Evolutionary conservation across 2,797 vertebrate species (phyloP), one percentile per base, ranked within the genome.

Genomic region (Sternarchorhynchus goeldii): DNA sequence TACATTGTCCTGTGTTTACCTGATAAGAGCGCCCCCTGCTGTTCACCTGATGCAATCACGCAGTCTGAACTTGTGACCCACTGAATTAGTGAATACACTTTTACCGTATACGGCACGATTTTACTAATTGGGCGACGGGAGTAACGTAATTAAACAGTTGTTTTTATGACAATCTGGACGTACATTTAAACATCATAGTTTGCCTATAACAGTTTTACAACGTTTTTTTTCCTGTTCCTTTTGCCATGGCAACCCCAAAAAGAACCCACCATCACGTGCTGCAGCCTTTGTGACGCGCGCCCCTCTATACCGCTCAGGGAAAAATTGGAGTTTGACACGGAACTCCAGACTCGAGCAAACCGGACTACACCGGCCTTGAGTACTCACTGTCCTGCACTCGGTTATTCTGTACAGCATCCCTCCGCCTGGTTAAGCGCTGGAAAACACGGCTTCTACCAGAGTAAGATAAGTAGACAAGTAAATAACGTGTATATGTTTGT

Each of bases 341-440:
- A 12, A 12, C 45, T 50, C 1, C 45, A 73, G 77, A 85, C 81
- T 86, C 82, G 84, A 73, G 77, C 75, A 83, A 92, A 90, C 90
- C 88, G 75, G 90, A 88, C 86, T 72, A 85, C 65, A 4, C 89
- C 81, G 79, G 90, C 83, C 79, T 84, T 12, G 76, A 77, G n/a
- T 8, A 60, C 53, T 31, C 17, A 39, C n/a, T 34, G 45, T 45
- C 6, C 32, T 57, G 50, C 6, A 55, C 18, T 6, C 29, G 18
- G 29, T 56, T 50, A n/a, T 20, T 12, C 25, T 70, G 68, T 16
- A 14, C 12, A n/a, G 18, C 10, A 36, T 71, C 32, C 10, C 14
- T 5, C 7, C 6, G 25, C 4, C 50, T 57, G 31, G 68, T 57
- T 3, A 70, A 70, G 55, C 12, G 16, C 14, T 53, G 25, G n/a